Conservation (phyloP, 2,888 invertebrate genomes). For the Sisyra terminalis region DNA sequence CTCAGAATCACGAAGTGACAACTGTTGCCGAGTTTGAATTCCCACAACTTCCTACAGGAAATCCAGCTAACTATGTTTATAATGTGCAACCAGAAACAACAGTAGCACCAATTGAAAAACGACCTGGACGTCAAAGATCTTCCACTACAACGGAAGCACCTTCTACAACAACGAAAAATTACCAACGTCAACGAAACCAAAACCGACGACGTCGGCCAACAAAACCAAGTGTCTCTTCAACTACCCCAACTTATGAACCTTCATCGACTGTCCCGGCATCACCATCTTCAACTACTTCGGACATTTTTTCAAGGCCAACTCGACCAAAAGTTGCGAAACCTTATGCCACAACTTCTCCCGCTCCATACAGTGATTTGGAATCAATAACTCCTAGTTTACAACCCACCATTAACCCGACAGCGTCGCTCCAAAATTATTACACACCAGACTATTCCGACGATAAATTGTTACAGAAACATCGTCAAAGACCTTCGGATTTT, state of each 20-base stretch:
- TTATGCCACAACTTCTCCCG: conserved; percentile 26
- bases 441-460: neutral
- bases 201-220: conserved; percentile 4
- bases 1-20: conserved; percentile 1
- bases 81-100: neutral
- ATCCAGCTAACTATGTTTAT: conserved; percentile 1
- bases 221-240: conserved; percentile 1
- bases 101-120: conserved; percentile 8
- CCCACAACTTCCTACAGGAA: neutral
- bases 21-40: conserved; percentile 4
- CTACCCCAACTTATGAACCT: neutral
- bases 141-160: conserved; percentile 12
- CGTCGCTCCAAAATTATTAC: conserved; percentile 20
- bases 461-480: conserved; percentile 1
- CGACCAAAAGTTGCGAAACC: conserved; percentile 15
- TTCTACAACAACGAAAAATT: conserved; percentile 2
- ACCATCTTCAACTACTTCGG: neutral
- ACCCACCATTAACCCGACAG: conserved; percentile 30
- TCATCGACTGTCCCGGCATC: neutral
- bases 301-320: neutral
- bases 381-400: conserved; percentile 29
- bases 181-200: conserved; percentile 1
- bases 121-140: conserved; percentile 14
- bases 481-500: conserved; percentile 2
- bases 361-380: conserved; percentile 26